Evolutionary conservation across 2,888 invertebrate species (phyloP), one percentile per base, ranked within the genome.

Genomic region (Drosophila acutilabella): DNA sequence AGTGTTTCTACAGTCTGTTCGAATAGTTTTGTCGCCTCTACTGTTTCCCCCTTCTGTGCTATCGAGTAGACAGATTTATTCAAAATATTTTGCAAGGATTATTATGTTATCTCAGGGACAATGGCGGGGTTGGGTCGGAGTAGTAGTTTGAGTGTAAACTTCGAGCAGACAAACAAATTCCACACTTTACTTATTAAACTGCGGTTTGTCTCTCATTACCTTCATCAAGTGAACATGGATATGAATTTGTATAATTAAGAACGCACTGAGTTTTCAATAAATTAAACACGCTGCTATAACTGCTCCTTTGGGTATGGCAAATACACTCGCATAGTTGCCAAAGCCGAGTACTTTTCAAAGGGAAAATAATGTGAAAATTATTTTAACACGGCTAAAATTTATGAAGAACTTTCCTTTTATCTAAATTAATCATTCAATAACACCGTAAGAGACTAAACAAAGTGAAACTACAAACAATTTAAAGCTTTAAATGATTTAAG

Each of bases 11-110:
- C 14, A 26, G 57, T 69, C 48, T 69, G 58, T 70, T 44, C 26
- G 23, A 74, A 74, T 64, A 70, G 64, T 74, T 72, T 48, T 30
- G 16, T 30, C 48, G 44, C 48, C 54, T 53, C 30, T 45, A 38
- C 0, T 36, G 23, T 23, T 23, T 8, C 6, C 1, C 8, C 38
- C 20, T 47, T 5, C 13, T 23, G 13, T 13, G 4, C 41, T 26
- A 14, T 33, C 26, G 26, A 47, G 44, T 44, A 44, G n/a, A 26
- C n/a, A 4, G 11, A 41, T 45, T 44, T 50, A 50, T 69, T 18
- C 26, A 30, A 13, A 20, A 36, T 60, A 58, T 58, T 61, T 61
- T 41, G 54, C 51, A 58, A 60, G 58, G 60, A 68, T 58, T 73
- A 59, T 61, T 52, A 48, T 51, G 53, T 26, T 72, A 48, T 42